Evolutionary conservation across 2,888 invertebrate genomes (phyloP), one percentile per base, ranked within the genome.

Genomic region (Homarus gammarus): DNA sequence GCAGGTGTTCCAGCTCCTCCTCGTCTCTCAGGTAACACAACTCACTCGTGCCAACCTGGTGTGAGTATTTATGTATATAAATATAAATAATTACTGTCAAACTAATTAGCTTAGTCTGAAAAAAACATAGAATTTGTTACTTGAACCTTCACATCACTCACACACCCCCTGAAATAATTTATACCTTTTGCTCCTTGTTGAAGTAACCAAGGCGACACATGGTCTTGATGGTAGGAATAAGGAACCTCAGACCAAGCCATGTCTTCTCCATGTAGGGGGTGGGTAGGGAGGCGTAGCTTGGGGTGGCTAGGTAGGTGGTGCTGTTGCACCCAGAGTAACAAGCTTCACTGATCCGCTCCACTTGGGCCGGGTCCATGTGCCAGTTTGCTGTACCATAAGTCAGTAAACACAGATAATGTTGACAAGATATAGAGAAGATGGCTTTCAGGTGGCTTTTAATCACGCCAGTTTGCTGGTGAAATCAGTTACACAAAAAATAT

Each of bases 201-300:
- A 68, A 15, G 8, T 15, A 0, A 15, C 10, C 10, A n/a, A 70
- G 31, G 27, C 33, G 49, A 12, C 82, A 82, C 64, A 82, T 36
- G 8, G n/a, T 40, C 15, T 36, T 12, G 27, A 82, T 6, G 40
- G 38, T 61, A 31, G 82, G 82, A 12, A 33, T 61, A 8, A 82
- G 82, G 27, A 82, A 82, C 31, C 36, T 68, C 10, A 82, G 36
- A 3, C 61, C 82, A 22, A 82, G 44, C 40, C 40, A 36, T 1
- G 64, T 68, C 31, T 40, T 64, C 40, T 40, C 33, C 38, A 82
- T 61, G 68, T 68, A n/a, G 18, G 22, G 64, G 12, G 40, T n/a
- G 64, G 82, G 82, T n/a, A 82, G 40, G 36, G 6, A 12, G 27
- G 38, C 82, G 31, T 68, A 82, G 68, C 82, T 82, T 18, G 82